Evolutionary conservation across 2,888 invertebrate genomes (phyloP).

Genomic region (Deladenus siricidicola): DNA sequence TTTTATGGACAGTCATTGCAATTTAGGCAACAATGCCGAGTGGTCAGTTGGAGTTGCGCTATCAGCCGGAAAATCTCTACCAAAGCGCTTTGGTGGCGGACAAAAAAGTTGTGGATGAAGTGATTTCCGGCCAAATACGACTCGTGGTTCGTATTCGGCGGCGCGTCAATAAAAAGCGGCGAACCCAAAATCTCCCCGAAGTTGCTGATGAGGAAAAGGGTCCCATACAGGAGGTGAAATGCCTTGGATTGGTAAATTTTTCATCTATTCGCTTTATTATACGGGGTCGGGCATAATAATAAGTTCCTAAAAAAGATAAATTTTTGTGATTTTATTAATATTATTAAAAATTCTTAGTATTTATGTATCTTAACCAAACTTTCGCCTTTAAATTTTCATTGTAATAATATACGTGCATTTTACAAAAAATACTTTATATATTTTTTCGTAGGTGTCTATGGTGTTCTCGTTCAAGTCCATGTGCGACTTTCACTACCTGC

Average conservation of each 20-base stretch:
- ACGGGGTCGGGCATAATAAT: background rate
- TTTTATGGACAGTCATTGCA: background rate
- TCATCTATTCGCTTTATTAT: background rate
- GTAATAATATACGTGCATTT: too few relatives aligned
- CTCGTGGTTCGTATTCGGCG: slow-evolving; percentile 37
- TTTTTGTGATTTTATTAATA: too few relatives aligned
- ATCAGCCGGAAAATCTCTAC: slow-evolving; percentile 44
- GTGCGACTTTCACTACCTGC: slow-evolving; percentile 85
- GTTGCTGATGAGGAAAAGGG: slow-evolving; percentile 34
- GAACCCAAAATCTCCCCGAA: slow-evolving; percentile 12
- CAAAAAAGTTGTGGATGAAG: slow-evolving; percentile 19
- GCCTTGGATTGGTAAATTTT: slow-evolving; percentile 33
- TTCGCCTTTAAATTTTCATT: too few relatives aligned
- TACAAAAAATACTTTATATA: slow-evolving; percentile 1
- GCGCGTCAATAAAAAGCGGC: too few relatives aligned
- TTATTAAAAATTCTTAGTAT: too few relatives aligned
- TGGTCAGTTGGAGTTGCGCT: slow-evolving; percentile 35
- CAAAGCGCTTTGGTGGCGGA: slow-evolving; percentile 53
- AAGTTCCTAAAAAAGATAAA: too few relatives aligned
- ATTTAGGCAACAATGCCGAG: background rate
- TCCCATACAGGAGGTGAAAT: slow-evolving; percentile 29
- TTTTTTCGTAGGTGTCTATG: slow-evolving; percentile 36
- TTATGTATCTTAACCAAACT: too few relatives aligned
- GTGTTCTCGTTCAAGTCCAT: slow-evolving; percentile 55
- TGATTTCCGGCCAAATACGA: slow-evolving; percentile 35